A percentile compares a stretch with the other conserved stretches of the same genome.
phyloP scores from a whole-genome alignment of 2,113 vertebrate genomes.

The Ifrita kowaldi region DNA sequence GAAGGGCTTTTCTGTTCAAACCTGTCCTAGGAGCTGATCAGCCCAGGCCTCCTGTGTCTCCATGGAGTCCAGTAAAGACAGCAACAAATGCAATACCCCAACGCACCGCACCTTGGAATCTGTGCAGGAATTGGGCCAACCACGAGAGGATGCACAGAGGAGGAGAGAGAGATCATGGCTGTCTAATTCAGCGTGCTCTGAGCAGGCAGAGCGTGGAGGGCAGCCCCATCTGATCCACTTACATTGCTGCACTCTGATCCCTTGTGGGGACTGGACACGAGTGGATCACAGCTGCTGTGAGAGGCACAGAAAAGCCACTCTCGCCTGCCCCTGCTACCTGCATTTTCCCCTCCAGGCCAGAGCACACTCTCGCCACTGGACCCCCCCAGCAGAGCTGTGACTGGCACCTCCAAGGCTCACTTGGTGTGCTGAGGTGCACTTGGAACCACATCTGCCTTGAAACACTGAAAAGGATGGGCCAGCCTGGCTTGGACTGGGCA shows the following conservation, averaged over 20 bases:
- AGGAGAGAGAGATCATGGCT: background rate
- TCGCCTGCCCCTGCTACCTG: fast-evolving
- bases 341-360: background rate
- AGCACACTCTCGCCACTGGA: background rate
- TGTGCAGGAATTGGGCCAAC: background rate
- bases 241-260: background rate
- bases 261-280: too few relatives aligned
- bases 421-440: background rate
- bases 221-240: background rate
- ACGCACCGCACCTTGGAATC: background rate
- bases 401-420: background rate
- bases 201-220: background rate
- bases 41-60: background rate
- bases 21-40: background rate
- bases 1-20: background rate
- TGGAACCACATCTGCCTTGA: background rate
- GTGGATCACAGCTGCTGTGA: background rate
- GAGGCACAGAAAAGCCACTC: background rate
- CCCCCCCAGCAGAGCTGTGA: background rate
- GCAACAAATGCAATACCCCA: background rate
- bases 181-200: background rate
- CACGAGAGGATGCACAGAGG: background rate
- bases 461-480: background rate
- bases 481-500: background rate
- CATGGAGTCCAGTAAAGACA: background rate